phyloP scores from a whole-genome alignment of 2,888 invertebrate genomes.

The Diaperis boleti region DNA sequence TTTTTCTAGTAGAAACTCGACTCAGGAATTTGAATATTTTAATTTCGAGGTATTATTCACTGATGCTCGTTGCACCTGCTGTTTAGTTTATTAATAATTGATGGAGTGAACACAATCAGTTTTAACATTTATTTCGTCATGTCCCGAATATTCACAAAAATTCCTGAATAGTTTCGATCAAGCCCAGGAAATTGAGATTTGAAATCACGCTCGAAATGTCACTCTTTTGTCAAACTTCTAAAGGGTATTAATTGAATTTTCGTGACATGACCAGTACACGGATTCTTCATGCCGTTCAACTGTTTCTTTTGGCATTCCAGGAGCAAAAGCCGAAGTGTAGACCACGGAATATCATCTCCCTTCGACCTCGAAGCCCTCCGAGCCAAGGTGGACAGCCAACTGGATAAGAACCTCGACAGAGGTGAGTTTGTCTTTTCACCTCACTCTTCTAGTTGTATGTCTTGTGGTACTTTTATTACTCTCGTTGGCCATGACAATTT shows the following conservation, averaged over 20 bases:
- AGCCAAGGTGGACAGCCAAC: constrained; percentile 87
- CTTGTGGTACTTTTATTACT: constrained; percentile 26
- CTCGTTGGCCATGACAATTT: constrained; percentile 34
- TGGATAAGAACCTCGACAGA: constrained; percentile 79
- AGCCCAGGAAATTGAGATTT: constrained; percentile 27
- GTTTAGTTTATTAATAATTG: neutral
- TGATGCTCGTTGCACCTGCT: too few species aligned
- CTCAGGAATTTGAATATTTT: too few species aligned
- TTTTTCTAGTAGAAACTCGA: too few species aligned
- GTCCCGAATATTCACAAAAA: neutral
- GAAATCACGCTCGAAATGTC: constrained; percentile 14
- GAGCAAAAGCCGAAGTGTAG: constrained; percentile 92
- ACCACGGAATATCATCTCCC: constrained; percentile 88
- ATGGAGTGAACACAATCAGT: neutral
- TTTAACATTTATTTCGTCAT: neutral
- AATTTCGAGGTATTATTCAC: too few species aligned
- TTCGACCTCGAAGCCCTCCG: constrained; percentile 88
- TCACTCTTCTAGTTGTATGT: constrained; percentile 10
- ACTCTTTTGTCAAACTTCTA: constrained; percentile 18
- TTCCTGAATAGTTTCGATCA: constrained; percentile 5
- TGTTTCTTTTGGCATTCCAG: constrained; percentile 68
- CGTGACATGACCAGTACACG: neutral
- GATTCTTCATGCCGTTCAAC: neutral
- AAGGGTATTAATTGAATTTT: constrained; percentile 5
- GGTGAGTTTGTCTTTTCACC: constrained; percentile 62